Evolutionary conservation across 2,113 vertebrate species (phyloP).

Genomic region (Elephantulus edwardii): DNA sequence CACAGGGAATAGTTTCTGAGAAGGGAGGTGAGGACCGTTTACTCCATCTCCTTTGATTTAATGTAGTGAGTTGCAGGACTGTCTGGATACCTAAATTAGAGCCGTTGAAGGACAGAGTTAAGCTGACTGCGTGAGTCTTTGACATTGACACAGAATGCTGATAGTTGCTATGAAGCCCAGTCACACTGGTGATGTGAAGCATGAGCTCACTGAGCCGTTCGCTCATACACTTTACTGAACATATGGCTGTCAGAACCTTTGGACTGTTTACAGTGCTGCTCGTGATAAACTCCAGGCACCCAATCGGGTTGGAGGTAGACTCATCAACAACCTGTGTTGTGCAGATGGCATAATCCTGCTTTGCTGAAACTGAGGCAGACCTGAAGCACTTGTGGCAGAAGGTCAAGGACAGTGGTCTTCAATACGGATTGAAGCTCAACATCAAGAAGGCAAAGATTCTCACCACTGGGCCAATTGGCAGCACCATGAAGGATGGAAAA

Average conservation of each 20-base stretch:
- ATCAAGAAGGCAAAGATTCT: too few relatives aligned
- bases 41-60: not conserved
- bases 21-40: not conserved
- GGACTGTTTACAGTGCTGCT: slow-evolving; percentile 9
- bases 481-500: too few relatives aligned
- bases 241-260: slow-evolving; percentile 44
- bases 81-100: not conserved
- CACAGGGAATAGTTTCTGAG: not conserved
- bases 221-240: slow-evolving; percentile 15
- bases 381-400: too few relatives aligned
- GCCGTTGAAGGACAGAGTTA: not conserved
- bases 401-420: too few relatives aligned
- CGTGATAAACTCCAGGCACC: slow-evolving; percentile 7
- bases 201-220: slow-evolving; percentile 9
- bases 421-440: too few relatives aligned
- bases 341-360: too few relatives aligned
- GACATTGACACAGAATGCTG: slow-evolving; percentile 25
- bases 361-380: too few relatives aligned
- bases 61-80: not conserved
- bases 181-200: not conserved
- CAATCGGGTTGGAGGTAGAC: too few relatives aligned
- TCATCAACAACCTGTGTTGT: too few relatives aligned
- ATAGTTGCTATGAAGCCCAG: slow-evolving; percentile 46
- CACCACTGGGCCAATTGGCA: too few relatives aligned
- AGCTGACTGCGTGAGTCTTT: slow-evolving; percentile 37